Percentiles rank a stretch among this genome's conserved stretches.
Conservation (phyloP, 2,113 vertebrate species). For the Daubentonia madagascariensis region DNA sequence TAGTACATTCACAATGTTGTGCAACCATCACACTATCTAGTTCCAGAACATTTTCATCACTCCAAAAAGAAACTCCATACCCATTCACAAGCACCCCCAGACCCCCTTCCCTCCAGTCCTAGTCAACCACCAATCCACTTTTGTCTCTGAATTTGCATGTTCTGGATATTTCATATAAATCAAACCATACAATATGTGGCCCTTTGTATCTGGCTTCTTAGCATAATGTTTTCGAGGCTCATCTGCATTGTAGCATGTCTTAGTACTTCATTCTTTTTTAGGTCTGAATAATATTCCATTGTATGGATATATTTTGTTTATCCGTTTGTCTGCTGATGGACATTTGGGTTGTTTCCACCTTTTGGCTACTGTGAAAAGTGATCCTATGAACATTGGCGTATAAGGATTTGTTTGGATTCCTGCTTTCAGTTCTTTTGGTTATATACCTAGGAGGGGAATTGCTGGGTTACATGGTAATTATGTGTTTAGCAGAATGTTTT, state of each 20-base stretch:
- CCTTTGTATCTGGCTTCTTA: background rate
- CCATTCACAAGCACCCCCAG: rapidly evolving
- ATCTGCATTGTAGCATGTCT: rapidly evolving
- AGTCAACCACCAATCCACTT: background rate
- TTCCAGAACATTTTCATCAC: background rate
- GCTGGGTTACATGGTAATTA: background rate
- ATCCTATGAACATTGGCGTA: background rate
- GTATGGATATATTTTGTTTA: background rate
- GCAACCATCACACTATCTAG: no score
- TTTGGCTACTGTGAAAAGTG: no score
- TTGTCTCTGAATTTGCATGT: background rate
- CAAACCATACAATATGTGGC: rapidly evolving
- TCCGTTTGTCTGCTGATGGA: no score
- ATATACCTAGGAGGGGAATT: background rate
- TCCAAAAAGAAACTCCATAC: background rate
- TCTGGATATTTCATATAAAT: background rate
- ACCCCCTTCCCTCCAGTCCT: background rate
- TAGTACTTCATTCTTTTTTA: background rate
- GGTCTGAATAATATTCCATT: background rate
- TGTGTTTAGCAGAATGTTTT: background rate
- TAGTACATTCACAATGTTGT: no score
- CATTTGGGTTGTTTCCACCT: background rate
- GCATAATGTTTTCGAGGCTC: rapidly evolving
- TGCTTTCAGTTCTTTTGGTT: background rate
- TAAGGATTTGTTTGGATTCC: background rate